These are phyloP conservation scores for Thripadectes ignobilis DNA, from an alignment of 2,797 vertebrate genomes.

Conservation along the genomic window DNA sequence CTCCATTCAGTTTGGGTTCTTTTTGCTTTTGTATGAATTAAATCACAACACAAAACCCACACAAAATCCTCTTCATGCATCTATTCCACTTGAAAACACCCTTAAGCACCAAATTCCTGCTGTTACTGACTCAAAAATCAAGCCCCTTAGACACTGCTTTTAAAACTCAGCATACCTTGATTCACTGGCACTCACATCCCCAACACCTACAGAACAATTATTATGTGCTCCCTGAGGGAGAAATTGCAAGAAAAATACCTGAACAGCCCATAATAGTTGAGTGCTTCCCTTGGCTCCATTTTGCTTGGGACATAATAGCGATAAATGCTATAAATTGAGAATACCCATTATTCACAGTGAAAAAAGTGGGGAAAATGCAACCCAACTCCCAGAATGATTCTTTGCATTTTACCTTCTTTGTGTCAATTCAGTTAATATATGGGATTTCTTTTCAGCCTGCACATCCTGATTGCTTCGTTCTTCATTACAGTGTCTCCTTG, in stretches of 20 bases:
- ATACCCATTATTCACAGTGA: neutral
- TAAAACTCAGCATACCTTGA: neutral
- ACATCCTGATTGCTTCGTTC: neutral
- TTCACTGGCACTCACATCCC: accelerated
- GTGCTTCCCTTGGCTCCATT: neutral
- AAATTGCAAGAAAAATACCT: neutral
- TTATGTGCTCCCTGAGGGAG: neutral
- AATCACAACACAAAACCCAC: neutral
- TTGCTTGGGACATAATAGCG: neutral
- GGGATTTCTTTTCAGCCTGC: neutral
- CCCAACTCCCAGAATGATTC: neutral
- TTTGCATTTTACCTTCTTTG: neutral
- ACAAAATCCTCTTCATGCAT: neutral
- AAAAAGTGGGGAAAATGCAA: accelerated
- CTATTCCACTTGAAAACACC: neutral
- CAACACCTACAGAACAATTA: neutral
- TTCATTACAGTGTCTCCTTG: neutral
- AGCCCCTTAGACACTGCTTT: neutral
- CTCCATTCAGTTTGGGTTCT: accelerated
- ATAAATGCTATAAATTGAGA: neutral
- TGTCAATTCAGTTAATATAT: neutral
- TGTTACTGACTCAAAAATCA: neutral
- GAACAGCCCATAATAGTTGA: accelerated
- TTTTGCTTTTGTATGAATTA: neutral
- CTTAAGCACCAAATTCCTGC: neutral